A percentile compares a stretch with the other conserved stretches of the same genome.
These are phyloP conservation scores for Meteorus cinctellus DNA, from an alignment of 2,888 invertebrate genomes.

Conservation along the genomic window DNA sequence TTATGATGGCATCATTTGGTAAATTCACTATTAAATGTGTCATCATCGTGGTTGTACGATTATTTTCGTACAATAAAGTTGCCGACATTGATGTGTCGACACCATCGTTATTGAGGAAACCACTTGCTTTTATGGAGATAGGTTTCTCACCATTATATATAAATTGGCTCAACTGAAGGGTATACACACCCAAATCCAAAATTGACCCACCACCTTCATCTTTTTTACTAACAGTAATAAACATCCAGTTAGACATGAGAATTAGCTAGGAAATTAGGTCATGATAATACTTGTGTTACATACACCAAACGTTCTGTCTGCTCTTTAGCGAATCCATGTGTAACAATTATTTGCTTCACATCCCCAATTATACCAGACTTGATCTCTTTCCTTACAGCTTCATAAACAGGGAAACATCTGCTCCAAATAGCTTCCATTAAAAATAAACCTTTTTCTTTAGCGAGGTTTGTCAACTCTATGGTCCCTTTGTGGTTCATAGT, in stretches of 20 bases:
- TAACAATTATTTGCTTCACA: conserved; percentile 79
- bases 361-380: conserved; percentile 81
- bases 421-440: conserved; percentile 96
- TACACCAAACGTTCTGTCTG: conserved; percentile 80
- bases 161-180: conserved; percentile 82
- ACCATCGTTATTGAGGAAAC: conserved; percentile 81
- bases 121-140: conserved; percentile 79
- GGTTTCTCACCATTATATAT: conserved; percentile 82
- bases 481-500: conserved; percentile 86
- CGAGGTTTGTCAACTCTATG: conserved; percentile 80
- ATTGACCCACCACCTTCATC: conserved; percentile 85
- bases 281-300: conserved; percentile 51
- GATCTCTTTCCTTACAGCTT: conserved; percentile 80
- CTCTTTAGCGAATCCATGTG: conserved; percentile 80
- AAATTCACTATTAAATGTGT: conserved; percentile 77
- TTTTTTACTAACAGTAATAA: conserved; percentile 75
- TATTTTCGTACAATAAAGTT: conserved; percentile 80
- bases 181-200: conserved; percentile 86
- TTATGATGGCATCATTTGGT: conserved; percentile 79
- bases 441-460: conserved; percentile 83
- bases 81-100: conserved; percentile 82
- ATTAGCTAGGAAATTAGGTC: not conserved
- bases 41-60: conserved; percentile 79
- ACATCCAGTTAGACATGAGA: not conserved
- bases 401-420: conserved; percentile 86